Conservation (phyloP, 2,797 vertebrate species). For the Acipenser oxyrinchus region DNA sequence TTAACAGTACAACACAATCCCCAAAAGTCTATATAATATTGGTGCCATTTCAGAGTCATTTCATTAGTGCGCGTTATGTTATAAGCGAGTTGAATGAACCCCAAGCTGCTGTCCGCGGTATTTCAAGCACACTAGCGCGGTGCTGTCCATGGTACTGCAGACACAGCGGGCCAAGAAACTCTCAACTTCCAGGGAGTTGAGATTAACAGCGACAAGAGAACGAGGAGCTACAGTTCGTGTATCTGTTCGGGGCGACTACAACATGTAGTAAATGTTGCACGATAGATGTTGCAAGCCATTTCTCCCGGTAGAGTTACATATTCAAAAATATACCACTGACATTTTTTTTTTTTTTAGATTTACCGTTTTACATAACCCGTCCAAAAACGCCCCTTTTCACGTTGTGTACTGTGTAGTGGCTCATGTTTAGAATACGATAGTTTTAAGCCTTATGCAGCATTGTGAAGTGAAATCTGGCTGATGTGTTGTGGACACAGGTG, state of each 20-base stretch:
- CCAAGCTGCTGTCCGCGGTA: constrained; percentile 51
- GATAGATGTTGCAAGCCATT: too few species aligned
- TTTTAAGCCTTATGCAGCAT: constrained; percentile 34
- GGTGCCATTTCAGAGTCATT: background rate
- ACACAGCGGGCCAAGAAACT: background rate
- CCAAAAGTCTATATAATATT: too few species aligned
- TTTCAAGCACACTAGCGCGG: constrained; percentile 35
- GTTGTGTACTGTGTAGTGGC: constrained; percentile 51
- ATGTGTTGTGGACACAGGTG: constrained; percentile 63
- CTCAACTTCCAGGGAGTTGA: too few species aligned
- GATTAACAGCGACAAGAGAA: too few species aligned
- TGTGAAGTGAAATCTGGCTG: constrained; percentile 63
- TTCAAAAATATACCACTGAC: background rate
- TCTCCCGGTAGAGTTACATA: too few species aligned
- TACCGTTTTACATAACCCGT: too few species aligned
- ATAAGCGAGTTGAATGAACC: background rate
- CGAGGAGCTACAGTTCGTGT: too few species aligned
- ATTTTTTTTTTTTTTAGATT: constrained; percentile 4
- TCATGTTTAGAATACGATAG: constrained; percentile 37
- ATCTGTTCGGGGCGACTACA: too few species aligned
- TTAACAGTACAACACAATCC: too few species aligned
- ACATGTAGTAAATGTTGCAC: too few species aligned
- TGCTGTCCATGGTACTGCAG: constrained; percentile 21
- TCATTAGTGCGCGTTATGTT: background rate
- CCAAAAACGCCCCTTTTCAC: background rate